These are phyloP conservation scores for Nansenia antarctica DNA, from an alignment of 2,113 vertebrate genomes.

Conservation along the genomic window DNA sequence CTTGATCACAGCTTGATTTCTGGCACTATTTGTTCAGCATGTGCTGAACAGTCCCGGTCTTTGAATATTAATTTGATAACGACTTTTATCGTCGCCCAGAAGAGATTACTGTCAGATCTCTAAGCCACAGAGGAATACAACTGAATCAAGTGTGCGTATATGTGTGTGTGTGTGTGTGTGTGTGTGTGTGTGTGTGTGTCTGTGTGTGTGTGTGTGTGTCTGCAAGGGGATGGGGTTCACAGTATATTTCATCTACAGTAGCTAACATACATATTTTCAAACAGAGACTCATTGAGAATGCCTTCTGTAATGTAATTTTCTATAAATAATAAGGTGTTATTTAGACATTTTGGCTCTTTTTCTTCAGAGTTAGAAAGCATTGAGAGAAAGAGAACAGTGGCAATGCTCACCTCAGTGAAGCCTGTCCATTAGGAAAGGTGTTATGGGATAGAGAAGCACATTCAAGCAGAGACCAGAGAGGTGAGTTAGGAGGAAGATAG, in stretches of 20 bases:
- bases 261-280: neutral
- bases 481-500: constrained; percentile 48
- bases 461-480: constrained; percentile 63
- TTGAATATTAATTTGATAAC: constrained; percentile 61
- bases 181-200: neutral
- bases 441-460: constrained; percentile 72
- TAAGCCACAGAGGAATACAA: constrained; percentile 32
- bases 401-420: constrained; percentile 91
- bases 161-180: neutral
- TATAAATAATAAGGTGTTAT: too few species aligned
- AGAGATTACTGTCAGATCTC: constrained; percentile 34
- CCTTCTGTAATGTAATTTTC: neutral
- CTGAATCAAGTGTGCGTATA: constrained; percentile 13
- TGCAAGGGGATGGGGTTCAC: neutral
- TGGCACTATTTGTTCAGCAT: constrained; percentile 56
- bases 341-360: too few species aligned
- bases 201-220: neutral
- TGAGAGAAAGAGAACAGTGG: constrained; percentile 1
- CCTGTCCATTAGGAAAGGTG: constrained; percentile 91
- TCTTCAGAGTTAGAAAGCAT: constrained; percentile 20
- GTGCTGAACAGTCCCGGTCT: constrained; percentile 34
- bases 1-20: constrained; percentile 58
- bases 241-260: neutral
- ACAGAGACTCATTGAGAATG: constrained; percentile 29
- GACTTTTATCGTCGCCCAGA: constrained; percentile 51